Evolutionary conservation across 2,797 vertebrate species (phyloP).

Genomic region (Rhinichthys osculus): DNA sequence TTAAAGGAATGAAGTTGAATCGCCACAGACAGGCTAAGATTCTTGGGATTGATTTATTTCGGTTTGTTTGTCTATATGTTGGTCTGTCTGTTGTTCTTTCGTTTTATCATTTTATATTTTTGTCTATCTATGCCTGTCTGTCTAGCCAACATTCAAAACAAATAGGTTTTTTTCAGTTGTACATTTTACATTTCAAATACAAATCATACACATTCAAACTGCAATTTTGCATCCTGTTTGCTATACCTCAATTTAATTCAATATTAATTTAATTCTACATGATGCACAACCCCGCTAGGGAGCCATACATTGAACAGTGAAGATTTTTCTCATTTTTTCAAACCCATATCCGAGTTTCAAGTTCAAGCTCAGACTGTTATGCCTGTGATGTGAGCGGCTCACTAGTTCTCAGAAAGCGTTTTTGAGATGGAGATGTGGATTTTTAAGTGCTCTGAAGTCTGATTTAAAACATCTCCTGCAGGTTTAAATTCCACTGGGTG

Average conservation of each 20-base stretch:
- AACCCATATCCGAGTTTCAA: constrained; percentile 15
- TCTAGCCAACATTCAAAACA: background rate
- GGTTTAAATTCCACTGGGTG: constrained; percentile 11
- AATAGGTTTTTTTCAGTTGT: background rate
- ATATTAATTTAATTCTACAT: background rate
- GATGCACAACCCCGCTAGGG: background rate
- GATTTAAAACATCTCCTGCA: constrained; percentile 4
- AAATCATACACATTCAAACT: background rate
- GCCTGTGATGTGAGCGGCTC: constrained; percentile 10
- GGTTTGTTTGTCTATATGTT: background rate
- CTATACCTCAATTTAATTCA: background rate
- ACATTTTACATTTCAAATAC: background rate
- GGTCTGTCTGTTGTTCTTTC: background rate
- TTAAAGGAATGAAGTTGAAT: background rate
- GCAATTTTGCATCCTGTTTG: background rate
- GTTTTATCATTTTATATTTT: background rate
- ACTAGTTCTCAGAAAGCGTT: constrained; percentile 6
- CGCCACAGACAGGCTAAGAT: background rate
- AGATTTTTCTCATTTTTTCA: background rate
- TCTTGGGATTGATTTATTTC: constrained; percentile 6
- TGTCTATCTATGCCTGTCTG: background rate
- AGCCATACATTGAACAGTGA: background rate
- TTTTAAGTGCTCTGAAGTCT: constrained; percentile 14
- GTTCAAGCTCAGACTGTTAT: constrained; percentile 9
- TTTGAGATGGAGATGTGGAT: constrained; percentile 35